Evolutionary conservation across 2,888 invertebrate species (phyloP).

Genomic region (Orgyia antiqua): DNA sequence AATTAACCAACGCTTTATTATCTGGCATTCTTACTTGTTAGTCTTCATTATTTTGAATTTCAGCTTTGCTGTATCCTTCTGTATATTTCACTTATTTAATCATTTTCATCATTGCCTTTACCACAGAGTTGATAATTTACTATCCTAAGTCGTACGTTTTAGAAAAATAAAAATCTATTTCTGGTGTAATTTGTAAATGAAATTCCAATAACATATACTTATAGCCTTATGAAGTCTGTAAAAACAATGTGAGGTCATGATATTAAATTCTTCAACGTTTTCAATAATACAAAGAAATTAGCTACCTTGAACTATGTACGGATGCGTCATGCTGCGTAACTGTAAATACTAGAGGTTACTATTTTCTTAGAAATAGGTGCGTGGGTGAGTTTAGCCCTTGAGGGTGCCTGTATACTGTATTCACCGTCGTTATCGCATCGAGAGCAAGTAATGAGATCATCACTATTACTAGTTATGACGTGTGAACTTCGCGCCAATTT

Average conservation of each 20-base stretch:
- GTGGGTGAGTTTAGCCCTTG: slow-evolving; percentile 32
- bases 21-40: slow-evolving; percentile 35
- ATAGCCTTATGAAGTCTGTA: no score
- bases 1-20: slow-evolving; percentile 50
- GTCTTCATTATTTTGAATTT: slow-evolving; percentile 23
- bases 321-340: slow-evolving; percentile 16
- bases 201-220: no score
- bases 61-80: slow-evolving; percentile 14
- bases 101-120: not conserved
- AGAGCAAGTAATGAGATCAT: slow-evolving; percentile 61
- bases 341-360: slow-evolving; percentile 8
- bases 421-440: slow-evolving; percentile 43
- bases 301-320: slow-evolving; percentile 20
- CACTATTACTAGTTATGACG: slow-evolving; percentile 71
- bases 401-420: slow-evolving; percentile 23
- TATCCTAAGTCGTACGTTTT: no score
- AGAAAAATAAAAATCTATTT: no score
- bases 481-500: slow-evolving; percentile 32
- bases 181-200: no score
- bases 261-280: not conserved
- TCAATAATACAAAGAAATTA: slow-evolving; percentile 6
- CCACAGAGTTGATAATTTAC: no score
- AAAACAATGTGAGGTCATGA: not conserved
- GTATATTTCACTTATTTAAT: slow-evolving; percentile 11
- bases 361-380: slow-evolving; percentile 20